These are phyloP conservation scores for Eurypyga helias DNA, from an alignment of 2,113 vertebrate genomes.

Conservation along the genomic window DNA sequence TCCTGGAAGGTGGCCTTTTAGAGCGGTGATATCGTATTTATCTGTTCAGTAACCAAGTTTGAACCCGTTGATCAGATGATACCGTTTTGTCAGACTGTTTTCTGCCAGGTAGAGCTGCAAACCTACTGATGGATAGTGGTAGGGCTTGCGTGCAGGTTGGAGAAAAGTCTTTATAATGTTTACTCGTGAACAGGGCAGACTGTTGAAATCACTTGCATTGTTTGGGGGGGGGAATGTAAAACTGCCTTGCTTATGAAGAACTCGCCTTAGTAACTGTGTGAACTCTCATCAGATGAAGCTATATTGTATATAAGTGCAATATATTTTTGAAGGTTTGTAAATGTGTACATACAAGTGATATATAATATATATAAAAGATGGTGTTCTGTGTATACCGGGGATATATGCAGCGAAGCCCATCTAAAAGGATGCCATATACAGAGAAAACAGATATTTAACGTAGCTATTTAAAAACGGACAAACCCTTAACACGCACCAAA, in stretches of 20 bases:
- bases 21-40: conserved; percentile 25
- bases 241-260: conserved; percentile 76
- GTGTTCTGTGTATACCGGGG: conserved; percentile 64
- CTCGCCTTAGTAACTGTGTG: conserved; percentile 41
- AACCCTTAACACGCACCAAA: neutral
- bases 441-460: conserved; percentile 35
- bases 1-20: conserved; percentile 51
- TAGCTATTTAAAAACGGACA: conserved; percentile 45
- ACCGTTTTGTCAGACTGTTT: conserved; percentile 30
- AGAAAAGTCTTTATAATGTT: conserved; percentile 51
- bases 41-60: neutral
- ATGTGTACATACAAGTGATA: conserved; percentile 80
- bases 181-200: conserved; percentile 50
- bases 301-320: conserved; percentile 81
- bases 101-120: conserved; percentile 12
- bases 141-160: conserved; percentile 26
- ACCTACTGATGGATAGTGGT: neutral
- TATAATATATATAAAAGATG: conserved; percentile 73
- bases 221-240: neutral
- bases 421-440: conserved; percentile 33
- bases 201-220: conserved; percentile 26
- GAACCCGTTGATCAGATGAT: conserved; percentile 2
- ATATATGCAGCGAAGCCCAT: conserved; percentile 41
- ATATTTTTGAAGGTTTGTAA: conserved; percentile 79
- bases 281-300: conserved; percentile 64